Percentiles rank a stretch among this genome's conserved stretches.
These are phyloP conservation scores for Pogoniulus pusillus DNA, from an alignment of 2,797 vertebrate species.

Conservation along the genomic window DNA sequence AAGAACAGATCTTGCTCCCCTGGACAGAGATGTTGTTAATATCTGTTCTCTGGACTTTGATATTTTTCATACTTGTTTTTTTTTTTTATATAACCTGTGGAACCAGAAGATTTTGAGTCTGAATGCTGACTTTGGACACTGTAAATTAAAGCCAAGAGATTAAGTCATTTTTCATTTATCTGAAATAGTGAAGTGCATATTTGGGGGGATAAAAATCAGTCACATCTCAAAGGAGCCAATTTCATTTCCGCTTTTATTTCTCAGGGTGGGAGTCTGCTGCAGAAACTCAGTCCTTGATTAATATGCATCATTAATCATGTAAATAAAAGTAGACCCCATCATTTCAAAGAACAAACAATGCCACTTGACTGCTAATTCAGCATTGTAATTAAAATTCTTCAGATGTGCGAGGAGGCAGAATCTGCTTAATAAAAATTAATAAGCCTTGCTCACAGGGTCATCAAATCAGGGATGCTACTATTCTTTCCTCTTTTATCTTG, in stretches of 20 bases:
- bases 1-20: no score
- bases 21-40: no score
- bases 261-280: constrained; percentile 22
- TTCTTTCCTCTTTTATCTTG: background rate
- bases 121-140: background rate
- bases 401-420: constrained; percentile 22
- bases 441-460: background rate
- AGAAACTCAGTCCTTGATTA: constrained; percentile 55
- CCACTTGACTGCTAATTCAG: constrained; percentile 46
- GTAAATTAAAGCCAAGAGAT: background rate
- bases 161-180: background rate
- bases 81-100: background rate
- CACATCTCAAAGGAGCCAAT: constrained; percentile 37
- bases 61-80: background rate
- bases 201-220: background rate
- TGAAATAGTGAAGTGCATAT: background rate
- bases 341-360: constrained; percentile 58
- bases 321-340: constrained; percentile 38
- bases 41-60: no score
- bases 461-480: constrained; percentile 28
- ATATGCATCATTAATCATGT: constrained; percentile 67
- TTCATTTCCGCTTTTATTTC: constrained; percentile 57
- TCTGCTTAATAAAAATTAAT: constrained; percentile 26
- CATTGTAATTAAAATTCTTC: constrained; percentile 16
- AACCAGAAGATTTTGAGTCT: background rate